Conservation (phyloP, 2,113 vertebrate species). For the Odontophorus gujanensis region DNA sequence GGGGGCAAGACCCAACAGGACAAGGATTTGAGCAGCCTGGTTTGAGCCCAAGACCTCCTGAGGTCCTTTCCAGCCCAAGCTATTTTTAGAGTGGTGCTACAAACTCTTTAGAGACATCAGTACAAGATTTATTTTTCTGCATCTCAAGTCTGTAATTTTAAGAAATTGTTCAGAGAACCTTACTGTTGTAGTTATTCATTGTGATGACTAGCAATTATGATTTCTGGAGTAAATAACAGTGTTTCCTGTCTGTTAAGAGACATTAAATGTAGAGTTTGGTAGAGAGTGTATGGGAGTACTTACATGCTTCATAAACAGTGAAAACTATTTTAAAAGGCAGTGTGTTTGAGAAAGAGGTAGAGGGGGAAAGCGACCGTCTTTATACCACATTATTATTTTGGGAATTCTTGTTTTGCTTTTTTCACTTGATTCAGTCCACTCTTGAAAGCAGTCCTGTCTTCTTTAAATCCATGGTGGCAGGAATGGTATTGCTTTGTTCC, state of each 20-base stretch:
- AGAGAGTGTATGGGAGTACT: neutral
- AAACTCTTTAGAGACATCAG: neutral
- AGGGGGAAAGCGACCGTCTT: neutral
- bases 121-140: neutral
- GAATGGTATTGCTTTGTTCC: slow-evolving; percentile 28
- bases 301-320: neutral
- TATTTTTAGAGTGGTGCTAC: neutral
- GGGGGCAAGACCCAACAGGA: neutral
- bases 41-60: neutral
- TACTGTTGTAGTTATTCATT: neutral
- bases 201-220: neutral
- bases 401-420: neutral
- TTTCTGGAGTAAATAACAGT: neutral
- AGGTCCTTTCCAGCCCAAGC: neutral
- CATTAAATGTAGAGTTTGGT: neutral
- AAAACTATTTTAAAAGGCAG: neutral
- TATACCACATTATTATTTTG: neutral
- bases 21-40: neutral
- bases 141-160: neutral
- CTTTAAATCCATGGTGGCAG: slow-evolving; percentile 50
- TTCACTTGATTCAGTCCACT: slow-evolving; percentile 39
- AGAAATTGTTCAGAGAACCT: slow-evolving; percentile 8
- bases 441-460: slow-evolving; percentile 46
- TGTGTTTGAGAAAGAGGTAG: neutral
- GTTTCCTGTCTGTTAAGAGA: neutral